Conservation (phyloP, 2,888 invertebrate species). For the Leucoptera coffeella region DNA sequence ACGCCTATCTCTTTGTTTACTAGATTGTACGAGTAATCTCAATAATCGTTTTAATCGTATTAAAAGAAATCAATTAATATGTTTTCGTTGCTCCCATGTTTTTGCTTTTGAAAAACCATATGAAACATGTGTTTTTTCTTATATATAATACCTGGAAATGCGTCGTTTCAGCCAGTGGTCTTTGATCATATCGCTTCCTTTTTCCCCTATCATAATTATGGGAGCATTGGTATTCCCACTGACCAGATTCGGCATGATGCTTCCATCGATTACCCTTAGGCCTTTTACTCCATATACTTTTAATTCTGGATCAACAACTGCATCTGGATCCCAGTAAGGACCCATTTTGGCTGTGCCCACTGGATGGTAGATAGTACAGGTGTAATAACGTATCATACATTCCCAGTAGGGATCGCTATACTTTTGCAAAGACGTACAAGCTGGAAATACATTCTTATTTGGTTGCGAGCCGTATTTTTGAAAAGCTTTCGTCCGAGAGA, state of each 20-base stretch:
- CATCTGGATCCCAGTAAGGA: slow-evolving; percentile 75
- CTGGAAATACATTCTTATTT: slow-evolving; percentile 68
- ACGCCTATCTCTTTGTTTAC: no score
- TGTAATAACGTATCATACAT: slow-evolving; percentile 79
- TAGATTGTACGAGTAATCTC: neutral
- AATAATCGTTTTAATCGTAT: neutral
- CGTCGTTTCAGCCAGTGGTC: slow-evolving; percentile 68
- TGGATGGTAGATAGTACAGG: slow-evolving; percentile 80
- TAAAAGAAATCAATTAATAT: no score
- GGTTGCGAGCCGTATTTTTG: slow-evolving; percentile 65
- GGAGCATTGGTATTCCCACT: slow-evolving; percentile 86
- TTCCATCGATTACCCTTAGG: slow-evolving; percentile 75
- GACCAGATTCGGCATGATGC: slow-evolving; percentile 80
- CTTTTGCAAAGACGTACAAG: slow-evolving; percentile 61
- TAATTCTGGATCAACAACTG: slow-evolving; percentile 76
- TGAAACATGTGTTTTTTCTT: no score
- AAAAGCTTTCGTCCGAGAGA: slow-evolving; percentile 76
- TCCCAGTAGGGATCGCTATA: slow-evolving; percentile 79
- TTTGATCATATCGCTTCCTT: slow-evolving; percentile 83
- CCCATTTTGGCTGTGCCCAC: slow-evolving; percentile 89
- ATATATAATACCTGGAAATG: slow-evolving; percentile 35
- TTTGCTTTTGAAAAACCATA: no score
- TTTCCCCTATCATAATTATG: slow-evolving; percentile 85
- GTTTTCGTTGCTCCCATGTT: no score
- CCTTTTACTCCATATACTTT: slow-evolving; percentile 75